Percentiles rank a stretch among this genome's conserved stretches.
Evolutionary conservation across 2,113 vertebrate genomes (phyloP).

Genomic region (Edolisoma coerulescens): DNA sequence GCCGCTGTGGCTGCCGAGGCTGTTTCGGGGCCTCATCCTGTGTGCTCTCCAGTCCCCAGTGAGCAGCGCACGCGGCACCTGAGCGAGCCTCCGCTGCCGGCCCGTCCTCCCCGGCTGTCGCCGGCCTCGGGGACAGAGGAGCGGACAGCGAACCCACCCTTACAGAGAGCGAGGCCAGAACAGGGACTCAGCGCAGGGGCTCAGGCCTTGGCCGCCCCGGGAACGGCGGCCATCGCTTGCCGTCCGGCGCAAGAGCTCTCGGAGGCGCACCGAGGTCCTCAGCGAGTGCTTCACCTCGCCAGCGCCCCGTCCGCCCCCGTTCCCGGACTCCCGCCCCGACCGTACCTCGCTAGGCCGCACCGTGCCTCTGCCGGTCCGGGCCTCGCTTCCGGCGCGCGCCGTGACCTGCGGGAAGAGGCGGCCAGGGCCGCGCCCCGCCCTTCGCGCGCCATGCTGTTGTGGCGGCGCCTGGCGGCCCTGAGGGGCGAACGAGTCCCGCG

Average conservation of each 20-base stretch:
- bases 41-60: rapidly evolving
- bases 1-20: background rate
- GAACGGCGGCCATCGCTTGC: background rate
- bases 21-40: rapidly evolving
- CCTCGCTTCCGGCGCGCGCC: background rate
- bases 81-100: background rate
- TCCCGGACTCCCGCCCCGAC: too few relatives aligned
- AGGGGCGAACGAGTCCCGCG: background rate
- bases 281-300: background rate
- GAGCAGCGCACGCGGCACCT: background rate
- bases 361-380: background rate
- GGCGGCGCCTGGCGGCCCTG: background rate
- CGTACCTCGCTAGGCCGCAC: background rate
- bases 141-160: rapidly evolving
- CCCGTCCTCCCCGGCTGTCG: too few relatives aligned
- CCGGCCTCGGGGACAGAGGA: background rate
- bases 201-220: background rate
- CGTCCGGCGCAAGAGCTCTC: background rate
- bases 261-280: too few relatives aligned
- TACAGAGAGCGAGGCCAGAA: background rate
- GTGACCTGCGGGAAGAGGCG: background rate
- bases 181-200: too few relatives aligned
- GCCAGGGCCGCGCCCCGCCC: rapidly evolving
- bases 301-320: rapidly evolving
- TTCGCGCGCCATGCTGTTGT: background rate